These are phyloP conservation scores for Passerina amoena DNA, from an alignment of 2,113 vertebrate genomes.

Conservation along the genomic window DNA sequence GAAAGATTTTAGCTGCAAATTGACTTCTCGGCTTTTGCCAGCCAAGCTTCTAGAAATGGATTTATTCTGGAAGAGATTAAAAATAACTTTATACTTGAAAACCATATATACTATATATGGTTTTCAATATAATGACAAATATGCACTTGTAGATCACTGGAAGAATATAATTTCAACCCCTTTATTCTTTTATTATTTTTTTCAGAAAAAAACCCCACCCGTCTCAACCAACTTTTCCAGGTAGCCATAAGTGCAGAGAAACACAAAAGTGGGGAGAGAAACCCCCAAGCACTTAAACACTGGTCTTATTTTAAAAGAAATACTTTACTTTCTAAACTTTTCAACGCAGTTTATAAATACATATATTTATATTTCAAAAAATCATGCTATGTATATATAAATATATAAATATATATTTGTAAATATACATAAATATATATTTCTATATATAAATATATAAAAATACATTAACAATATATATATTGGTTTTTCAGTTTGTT, in stretches of 20 bases:
- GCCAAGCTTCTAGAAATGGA: background rate
- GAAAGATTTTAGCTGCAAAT: background rate
- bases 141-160: background rate
- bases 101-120: no score
- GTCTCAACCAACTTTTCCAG: background rate
- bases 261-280: background rate
- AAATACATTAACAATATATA: no score
- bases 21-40: background rate
- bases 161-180: background rate
- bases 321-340: background rate
- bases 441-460: no score
- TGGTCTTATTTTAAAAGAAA: background rate
- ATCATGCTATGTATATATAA: background rate
- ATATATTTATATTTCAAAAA: background rate
- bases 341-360: background rate
- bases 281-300: background rate
- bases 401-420: no score
- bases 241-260: background rate
- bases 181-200: background rate
- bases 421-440: no score
- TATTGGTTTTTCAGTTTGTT: no score
- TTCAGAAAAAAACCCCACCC: rapidly evolving
- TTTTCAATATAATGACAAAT: background rate
- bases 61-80: background rate
- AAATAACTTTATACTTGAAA: background rate